Evolutionary conservation across 1,140 invertebrate species (phyloP).

Genomic region (Steinernema khuongi): DNA sequence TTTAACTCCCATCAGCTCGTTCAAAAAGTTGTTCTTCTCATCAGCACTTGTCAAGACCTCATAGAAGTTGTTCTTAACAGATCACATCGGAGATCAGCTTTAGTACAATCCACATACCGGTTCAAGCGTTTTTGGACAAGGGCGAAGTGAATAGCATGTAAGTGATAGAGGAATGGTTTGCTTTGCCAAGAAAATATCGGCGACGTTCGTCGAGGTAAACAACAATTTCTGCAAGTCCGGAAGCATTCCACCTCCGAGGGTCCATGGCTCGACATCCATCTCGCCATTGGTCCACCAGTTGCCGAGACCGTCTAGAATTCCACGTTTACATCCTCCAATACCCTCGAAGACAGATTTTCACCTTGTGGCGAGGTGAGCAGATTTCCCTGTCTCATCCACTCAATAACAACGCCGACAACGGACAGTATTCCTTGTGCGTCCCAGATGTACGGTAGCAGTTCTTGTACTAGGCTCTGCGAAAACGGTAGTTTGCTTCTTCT

Average conservation of each 20-base stretch:
- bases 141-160: background rate
- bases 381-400: slow-evolving; percentile 31
- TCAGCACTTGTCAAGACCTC: background rate
- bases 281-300: slow-evolving; percentile 5
- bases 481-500: background rate
- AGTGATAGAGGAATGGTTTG: background rate
- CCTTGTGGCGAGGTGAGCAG: background rate
- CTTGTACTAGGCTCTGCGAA: slow-evolving; percentile 24
- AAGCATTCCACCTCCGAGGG: slow-evolving; percentile 16
- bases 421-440: slow-evolving; percentile 27
- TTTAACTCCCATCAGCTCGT: background rate
- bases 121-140: background rate
- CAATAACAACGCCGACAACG: slow-evolving; percentile 17
- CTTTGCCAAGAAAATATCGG: background rate
- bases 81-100: background rate
- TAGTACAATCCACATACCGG: background rate
- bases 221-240: background rate
- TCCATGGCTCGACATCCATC: slow-evolving; percentile 12
- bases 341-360: slow-evolving; percentile 7
- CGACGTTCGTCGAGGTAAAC: background rate
- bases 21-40: background rate
- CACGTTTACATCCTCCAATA: background rate
- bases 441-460: slow-evolving; percentile 30
- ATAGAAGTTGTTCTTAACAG: background rate
- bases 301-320: background rate